Percentiles rank a stretch among this genome's conserved stretches.
These are phyloP conservation scores for Xiphophorus maculatus DNA, from an alignment of 2,113 vertebrate species.

Conservation along the genomic window DNA sequence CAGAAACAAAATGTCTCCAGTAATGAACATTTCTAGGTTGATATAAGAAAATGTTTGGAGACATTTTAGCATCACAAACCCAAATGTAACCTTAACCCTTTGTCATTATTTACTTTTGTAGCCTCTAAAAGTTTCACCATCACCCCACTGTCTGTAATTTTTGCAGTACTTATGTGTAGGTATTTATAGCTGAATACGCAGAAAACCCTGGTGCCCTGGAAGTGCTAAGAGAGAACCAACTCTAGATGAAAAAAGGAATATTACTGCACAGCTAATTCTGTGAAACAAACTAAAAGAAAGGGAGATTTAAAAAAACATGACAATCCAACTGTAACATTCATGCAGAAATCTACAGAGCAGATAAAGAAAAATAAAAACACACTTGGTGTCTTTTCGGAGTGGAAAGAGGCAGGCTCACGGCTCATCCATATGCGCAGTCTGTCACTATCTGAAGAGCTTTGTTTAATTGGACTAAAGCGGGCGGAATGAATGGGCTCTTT, in stretches of 20 bases:
- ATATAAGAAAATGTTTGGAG: no score
- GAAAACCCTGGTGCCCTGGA: no score
- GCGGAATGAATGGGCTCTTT: slow-evolving; percentile 42
- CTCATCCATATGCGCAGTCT: slow-evolving; percentile 11
- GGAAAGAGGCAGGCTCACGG: neutral
- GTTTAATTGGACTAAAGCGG: slow-evolving; percentile 42
- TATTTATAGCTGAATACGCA: neutral
- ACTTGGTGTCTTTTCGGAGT: no score
- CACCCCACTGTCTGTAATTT: neutral
- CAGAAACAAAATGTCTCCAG: neutral
- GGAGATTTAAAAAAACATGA: neutral
- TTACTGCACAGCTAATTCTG: neutral
- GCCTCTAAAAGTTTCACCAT: neutral
- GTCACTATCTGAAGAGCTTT: slow-evolving; percentile 38
- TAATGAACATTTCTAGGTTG: neutral
- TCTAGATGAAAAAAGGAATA: neutral
- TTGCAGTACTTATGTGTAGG: neutral
- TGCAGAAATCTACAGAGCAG: neutral
- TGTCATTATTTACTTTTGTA: no score
- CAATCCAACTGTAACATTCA: neutral
- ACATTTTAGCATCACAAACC: no score
- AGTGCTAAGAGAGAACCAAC: neutral
- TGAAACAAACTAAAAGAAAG: neutral
- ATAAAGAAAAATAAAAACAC: neutral
- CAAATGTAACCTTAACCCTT: neutral